Percentiles rank a stretch among this genome's conserved stretches.
Evolutionary conservation across 2,113 vertebrate species (phyloP).

Genomic region (Hemiscyllium ocellatum): DNA sequence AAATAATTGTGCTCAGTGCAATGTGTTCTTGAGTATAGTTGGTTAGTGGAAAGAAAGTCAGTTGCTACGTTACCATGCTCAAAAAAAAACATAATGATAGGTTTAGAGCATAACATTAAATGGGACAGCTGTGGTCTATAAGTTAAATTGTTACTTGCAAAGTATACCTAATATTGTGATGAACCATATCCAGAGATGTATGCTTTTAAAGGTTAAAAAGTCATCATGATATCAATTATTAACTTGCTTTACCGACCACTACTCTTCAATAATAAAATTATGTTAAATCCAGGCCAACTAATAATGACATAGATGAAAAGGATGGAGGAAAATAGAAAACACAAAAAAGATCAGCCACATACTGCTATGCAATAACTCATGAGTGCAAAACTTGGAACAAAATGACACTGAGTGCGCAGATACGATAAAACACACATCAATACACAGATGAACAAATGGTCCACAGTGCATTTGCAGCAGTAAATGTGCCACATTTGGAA

Average conservation of each 20-base stretch:
- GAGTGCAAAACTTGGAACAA: not conserved
- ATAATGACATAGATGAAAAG: not conserved
- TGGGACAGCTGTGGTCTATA: not conserved
- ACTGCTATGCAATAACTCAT: not conserved
- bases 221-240: not conserved
- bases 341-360: not conserved
- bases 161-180: constrained; percentile 6
- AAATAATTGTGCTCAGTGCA: constrained; percentile 3
- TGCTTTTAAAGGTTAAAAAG: not conserved
- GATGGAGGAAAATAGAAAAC: not conserved
- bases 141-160: constrained; percentile 21
- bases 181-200: not conserved
- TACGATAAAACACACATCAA: not conserved
- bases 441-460: not conserved
- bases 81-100: constrained; percentile 10
- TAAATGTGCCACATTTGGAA: not conserved
- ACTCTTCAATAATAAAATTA: not conserved
- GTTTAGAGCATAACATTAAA: not conserved
- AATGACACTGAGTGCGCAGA: not conserved
- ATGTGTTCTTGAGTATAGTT: not conserved
- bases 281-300: not conserved
- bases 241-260: not conserved
- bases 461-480: not conserved
- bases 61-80: not conserved
- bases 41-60: not conserved